Evolutionary conservation across 2,888 invertebrate genomes (phyloP), one percentile per base, ranked within the genome.

Genomic region (Lamellibrachia columna): DNA sequence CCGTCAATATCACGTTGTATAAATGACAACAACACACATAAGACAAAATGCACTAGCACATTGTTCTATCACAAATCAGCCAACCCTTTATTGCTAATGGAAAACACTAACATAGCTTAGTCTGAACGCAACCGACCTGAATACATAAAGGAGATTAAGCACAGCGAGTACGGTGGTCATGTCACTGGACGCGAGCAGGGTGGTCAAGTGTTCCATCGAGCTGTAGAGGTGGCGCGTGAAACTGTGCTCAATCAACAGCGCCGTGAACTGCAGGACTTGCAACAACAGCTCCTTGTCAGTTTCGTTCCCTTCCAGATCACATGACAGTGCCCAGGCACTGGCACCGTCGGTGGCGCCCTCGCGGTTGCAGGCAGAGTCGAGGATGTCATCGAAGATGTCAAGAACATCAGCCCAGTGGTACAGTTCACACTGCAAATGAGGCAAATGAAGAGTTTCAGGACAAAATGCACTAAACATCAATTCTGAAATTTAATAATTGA

Each of bases 381-480:
- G 97, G 94, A 98, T 98, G 93, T 97, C 97, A 95, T 97, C 97
- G 95, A 97, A 96, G 91, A 98, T 97, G 96, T 98, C 98, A 93
- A 98, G 97, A 52, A 98, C 98, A 96, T 98, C 98, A 94, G 98
- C 98, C 98, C 98, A 98, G 96, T 98, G 98, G 95, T 98, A 98
- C 40, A 98, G 96, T 96, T 98, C 98, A 96, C 98, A 98, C 97
- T 97, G 94, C 40, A 93, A 94, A 92, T 28, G 4, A 91, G 91
- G 90, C 9, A 92, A 52, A 92, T n/a, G 7, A 28, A 15, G 6
- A 28, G 6, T 91, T 15, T 53, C 58, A 53, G 92, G 22, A 40
- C 40, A 40, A 40, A 40, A 40, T 40, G 40, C 40, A 40, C 40
- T 40, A 40, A 40, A 92, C 15, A 92, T 92, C 92, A 22, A 11